Percentiles rank a stretch among this genome's conserved stretches.
Evolutionary conservation across 2,113 vertebrate genomes (phyloP).

Genomic region (Pygoscelis antarcticus): DNA sequence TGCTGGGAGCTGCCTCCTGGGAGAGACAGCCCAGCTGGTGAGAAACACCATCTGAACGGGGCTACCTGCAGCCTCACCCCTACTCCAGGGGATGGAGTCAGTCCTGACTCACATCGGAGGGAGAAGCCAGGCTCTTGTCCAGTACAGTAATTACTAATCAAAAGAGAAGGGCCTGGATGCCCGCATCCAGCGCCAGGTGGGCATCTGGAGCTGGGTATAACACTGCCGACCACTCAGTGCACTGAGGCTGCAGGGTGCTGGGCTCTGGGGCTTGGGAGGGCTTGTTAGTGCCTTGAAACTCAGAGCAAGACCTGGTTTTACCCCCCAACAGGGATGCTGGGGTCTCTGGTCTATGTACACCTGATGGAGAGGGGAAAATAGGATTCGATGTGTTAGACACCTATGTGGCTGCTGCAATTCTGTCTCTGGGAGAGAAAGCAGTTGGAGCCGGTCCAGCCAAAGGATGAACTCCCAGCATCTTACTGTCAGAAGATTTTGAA

Average conservation of each 20-base stretch:
- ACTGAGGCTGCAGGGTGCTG: not conserved
- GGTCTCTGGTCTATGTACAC: not conserved
- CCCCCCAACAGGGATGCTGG: not conserved
- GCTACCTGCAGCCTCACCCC: not conserved
- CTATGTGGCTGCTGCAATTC: not conserved
- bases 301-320: not conserved
- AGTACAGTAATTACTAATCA: not conserved
- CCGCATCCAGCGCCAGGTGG: fast-evolving
- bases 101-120: not conserved
- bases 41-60: not conserved
- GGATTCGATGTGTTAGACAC: no score
- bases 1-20: not conserved
- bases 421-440: not conserved
- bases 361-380: not conserved
- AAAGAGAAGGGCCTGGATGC: not conserved
- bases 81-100: not conserved
- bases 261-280: not conserved
- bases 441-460: not conserved
- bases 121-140: not conserved
- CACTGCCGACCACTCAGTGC: not conserved
- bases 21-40: not conserved
- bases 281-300: not conserved
- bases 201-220: not conserved
- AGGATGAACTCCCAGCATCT: not conserved
- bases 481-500: not conserved